Base-by-base conservation (phyloP, 2,113 vertebrate genomes). In the Salminus brasiliensis region DNA sequence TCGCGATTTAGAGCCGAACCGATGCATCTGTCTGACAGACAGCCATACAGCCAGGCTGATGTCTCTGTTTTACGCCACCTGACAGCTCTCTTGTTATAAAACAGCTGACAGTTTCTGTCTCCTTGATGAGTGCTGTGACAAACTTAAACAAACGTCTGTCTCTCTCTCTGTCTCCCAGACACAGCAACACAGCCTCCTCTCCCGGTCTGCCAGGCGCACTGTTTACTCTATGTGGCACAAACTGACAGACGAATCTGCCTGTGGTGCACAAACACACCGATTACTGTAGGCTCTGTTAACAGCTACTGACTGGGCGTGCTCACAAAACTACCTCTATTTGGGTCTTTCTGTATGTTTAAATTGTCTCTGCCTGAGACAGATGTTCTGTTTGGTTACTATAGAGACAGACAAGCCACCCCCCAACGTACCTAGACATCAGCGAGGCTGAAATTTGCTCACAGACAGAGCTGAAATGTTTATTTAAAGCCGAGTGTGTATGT, bases 401-500 rank as follows among this genome's bases (percentile, higher is more conserved):
- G 74, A 27, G 63, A 52, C 74, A 76, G 74, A 36, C 60, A 53
- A 76, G 45, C 41, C 30, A 0, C 59, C 32, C 62, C 60, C 30
- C 30, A 21, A 18, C 16, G 13, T 13, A 5, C 59, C 15, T 29
- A 55, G 74, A 59, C 23, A 12, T 49, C 72, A 15, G 60, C 34
- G 47, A 52, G 74, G 53, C 13, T 60, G 23, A 76, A 76, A 34
- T 30, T 76, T 45, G n/a, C 39, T 12, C 59, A 63, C 55, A 3
- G 27, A 11, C 3, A 8, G 11, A 36, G 29, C 21, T 2, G 11
- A 55, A 55, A 39, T 32, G 53, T 73, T 57, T 73, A 73, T 72
- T 72, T 72, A 72, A 57, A n/a, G n/a, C 52, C 57, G n/a, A 11
- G 29, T 25, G 49, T 72, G 71, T 73, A 16, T 57, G 7, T 66